Base-by-base conservation (phyloP, 2,113 vertebrate genomes). In the Spea bombifrons region DNA sequence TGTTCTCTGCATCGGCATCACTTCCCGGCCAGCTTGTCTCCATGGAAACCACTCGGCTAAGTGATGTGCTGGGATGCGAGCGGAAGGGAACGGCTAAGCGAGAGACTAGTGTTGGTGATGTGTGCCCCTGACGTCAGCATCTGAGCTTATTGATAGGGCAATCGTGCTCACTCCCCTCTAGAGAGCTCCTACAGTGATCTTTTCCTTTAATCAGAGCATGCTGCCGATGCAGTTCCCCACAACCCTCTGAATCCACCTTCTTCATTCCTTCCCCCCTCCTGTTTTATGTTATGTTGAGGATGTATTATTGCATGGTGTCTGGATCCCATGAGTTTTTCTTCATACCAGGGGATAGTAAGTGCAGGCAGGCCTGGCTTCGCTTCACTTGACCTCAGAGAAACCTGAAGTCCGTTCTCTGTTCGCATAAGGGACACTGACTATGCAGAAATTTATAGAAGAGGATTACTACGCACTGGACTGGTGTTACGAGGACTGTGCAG, bases 401-500 rank as follows among this genome's bases (percentile, higher is more conserved):
- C 80, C 78, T 88, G 83, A 85, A 85, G 83, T 84, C 87, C 86
- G 30, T 12, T 83, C 81, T 13, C 10, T 59, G 81, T 83, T 80
- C 80, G 84, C 86, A 84, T 83, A 89, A 57, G 70, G 88, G 85
- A 84, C 86, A 87, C 90, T 93, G 94, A 98, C 92, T 91, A 99
- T 98, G 96, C 97, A 96, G 94, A 97, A 94, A 92, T 98, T 98
- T 82, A 96, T 96, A 57, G 97, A 97, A 90, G 94, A 94, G 84
- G 97, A 99, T 91, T 98, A 98, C 88, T 99, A 97, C 76, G 96
- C 96, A 79, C 91, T 98, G 90, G 97, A 99, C 91, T 99, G 97
- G 97, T 97, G 97, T 90, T 99, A 99, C 88, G 97, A 99, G 84
- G 97, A 99, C 87, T 99, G 96, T 84, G 91, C 95, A 0, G 97